Evolutionary conservation across 1,140 invertebrate species (phyloP), one percentile per base, ranked within the genome.

Genomic region (Drosophila kanapiae): DNA sequence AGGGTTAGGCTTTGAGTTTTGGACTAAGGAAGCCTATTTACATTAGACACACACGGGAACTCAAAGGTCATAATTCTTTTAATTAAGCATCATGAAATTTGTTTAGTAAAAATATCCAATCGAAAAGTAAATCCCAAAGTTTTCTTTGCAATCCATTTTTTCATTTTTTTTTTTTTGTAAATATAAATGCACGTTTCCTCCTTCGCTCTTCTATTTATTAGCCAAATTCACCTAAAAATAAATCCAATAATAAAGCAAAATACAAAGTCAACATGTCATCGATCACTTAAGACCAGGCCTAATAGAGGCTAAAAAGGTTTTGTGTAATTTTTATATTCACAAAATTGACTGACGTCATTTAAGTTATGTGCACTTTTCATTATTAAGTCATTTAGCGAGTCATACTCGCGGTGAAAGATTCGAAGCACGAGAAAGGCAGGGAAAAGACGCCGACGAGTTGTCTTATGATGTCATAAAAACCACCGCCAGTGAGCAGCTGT

Each of bases 321-420:
- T 60, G 75, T 82, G 70, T 82, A 64, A 78, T 61, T 56, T 67
- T 45, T n/a, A 31, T 68, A 68, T 78, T 82, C 62, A 64, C 80
- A 82, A 54, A 14, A 33, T 27, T 10, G 14, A 35, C 59, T 82
- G 80, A 75, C 80, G 80, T 82, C 80, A 82, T 67, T 57, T 23
- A 54, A 49, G 37, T 23, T 60, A 42, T 72, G 37, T 60, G 54
- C 29, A n/a, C 13, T 49, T 51, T 60, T 35, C 43, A 72, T 74
- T 60, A 51, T 35, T 10, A 72, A 72, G 27, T 37, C 31, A 60
- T n/a, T 74, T 74, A 60, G 37, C 54, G 23, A 31, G 29, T 59
- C 31, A 29, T 7, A 33, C n/a, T 16, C 18, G 14, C 13, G 18
- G 43, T 23, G 23, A 40, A 27, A n/a, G 11, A 31, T 42, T 11